Base-by-base conservation (phyloP, 2,888 invertebrate genomes). In the Panorpa germanica region DNA sequence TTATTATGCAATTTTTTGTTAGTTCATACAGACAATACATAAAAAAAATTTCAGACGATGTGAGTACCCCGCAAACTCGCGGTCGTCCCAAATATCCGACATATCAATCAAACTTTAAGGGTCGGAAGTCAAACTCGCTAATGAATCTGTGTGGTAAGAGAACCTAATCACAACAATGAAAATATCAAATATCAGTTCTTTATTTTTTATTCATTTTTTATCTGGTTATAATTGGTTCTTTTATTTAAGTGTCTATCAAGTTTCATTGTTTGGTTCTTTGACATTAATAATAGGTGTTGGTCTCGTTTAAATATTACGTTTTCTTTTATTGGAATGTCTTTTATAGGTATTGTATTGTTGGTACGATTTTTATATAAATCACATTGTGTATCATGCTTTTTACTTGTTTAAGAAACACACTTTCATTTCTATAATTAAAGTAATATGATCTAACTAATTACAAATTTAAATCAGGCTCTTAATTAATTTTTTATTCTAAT, bases 131-230 rank as follows among this genome's bases (percentile, higher is more conserved):
- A 64, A 83, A 80, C 74, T 85, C 83, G 59, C 74, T 85, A 67
- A 82, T 85, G 82, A 85, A 85, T 72, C 70, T 85, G 70, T 82
- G 82, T 72, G 83, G 85, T 85, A 83, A 85, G 83, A 70, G 57
- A 58, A 51, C 50, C 48, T 45, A 37, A 34, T 34, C 38, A 41
- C 37, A 37, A 30, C 34, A 35, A 38, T 34, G 39, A 39, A 34
- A 23, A 35, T 33, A 27, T 28, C 22, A 26, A 25, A 30, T 25
- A 31, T 31, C 17, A 22, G 25, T 17, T 25, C 12, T 19, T 26
- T 12, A 13, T 29, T 21, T 30, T 22, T 9, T 32, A 12, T n/a
- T 4, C 16, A 15, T 30, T 33, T 25, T 33, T n/a, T 31, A 31
- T 38, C 35, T 28, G 31, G 32, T 34, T 32, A 14, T 24, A 22